Percentiles rank a stretch among this genome's conserved stretches.
These are phyloP conservation scores for Coleophora flavipennella DNA, from an alignment of 2,888 invertebrate species.

Conservation along the genomic window DNA sequence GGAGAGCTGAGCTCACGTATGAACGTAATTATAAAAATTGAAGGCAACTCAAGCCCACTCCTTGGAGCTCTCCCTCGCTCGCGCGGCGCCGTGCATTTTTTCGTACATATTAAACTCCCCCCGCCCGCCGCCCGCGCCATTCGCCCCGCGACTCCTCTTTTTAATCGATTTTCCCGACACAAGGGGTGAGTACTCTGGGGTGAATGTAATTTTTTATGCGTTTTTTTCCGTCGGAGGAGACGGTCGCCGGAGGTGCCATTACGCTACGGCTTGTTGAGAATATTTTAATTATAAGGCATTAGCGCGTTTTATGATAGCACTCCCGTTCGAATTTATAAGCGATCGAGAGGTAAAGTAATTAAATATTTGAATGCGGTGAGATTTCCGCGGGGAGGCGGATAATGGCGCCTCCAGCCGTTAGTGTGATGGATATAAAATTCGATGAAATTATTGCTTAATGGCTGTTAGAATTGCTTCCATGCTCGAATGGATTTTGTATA, in stretches of 20 bases:
- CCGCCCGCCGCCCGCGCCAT: slow-evolving; percentile 42
- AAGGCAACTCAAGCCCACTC: slow-evolving; percentile 61
- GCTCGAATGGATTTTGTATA: slow-evolving; percentile 36
- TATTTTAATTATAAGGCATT: slow-evolving; percentile 75
- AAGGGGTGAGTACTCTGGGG: slow-evolving; percentile 73
- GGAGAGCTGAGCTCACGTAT: slow-evolving; percentile 74
- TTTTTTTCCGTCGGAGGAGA: slow-evolving; percentile 64
- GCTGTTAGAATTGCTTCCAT: slow-evolving; percentile 51
- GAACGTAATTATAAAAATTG: slow-evolving; percentile 74
- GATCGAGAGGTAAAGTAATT: slow-evolving; percentile 70
- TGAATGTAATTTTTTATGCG: slow-evolving; percentile 75
- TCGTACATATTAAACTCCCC: slow-evolving; percentile 71
- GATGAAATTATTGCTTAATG: slow-evolving; percentile 68
- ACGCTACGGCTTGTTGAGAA: slow-evolving; percentile 74
- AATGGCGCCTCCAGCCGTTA: slow-evolving; percentile 56
- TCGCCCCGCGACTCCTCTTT: slow-evolving; percentile 67
- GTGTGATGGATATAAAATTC: slow-evolving; percentile 69
- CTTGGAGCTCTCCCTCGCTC: slow-evolving; percentile 60
- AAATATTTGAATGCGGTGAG: slow-evolving; percentile 72
- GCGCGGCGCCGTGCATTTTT: slow-evolving; percentile 69
- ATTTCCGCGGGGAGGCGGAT: slow-evolving; percentile 66
- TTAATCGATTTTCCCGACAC: slow-evolving; percentile 73
- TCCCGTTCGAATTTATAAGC: slow-evolving; percentile 66
- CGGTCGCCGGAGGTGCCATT: slow-evolving; percentile 72
- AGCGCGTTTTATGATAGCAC: slow-evolving; percentile 73